Evolutionary conservation across 2,113 vertebrate genomes (phyloP), one percentile per base, ranked within the genome.

Genomic region (Pluvianellus socialis): DNA sequence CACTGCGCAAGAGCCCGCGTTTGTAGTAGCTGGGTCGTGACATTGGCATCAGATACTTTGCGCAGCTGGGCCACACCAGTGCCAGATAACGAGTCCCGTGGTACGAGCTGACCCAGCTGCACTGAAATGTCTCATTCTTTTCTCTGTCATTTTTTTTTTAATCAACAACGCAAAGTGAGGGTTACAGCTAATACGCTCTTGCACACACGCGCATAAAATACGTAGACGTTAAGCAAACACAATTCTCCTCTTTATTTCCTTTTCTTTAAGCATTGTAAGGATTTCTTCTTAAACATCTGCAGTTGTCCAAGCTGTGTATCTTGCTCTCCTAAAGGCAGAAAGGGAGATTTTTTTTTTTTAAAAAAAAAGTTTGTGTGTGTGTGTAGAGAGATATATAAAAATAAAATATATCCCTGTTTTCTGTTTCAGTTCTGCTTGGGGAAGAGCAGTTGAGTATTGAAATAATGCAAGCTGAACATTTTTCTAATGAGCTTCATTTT

Each of bases 51-150:
- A 91, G 93, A 68, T 17, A 27, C 65, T 63, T 35, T 7, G 59
- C 14, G 75, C 96, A 98, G 97, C 97, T 98, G 97, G 94, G 80
- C 91, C 50, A 3, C 35, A 26, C 86, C 88, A 47, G 79, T 93
- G 90, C 96, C 96, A 90, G 66, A 91, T 30, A 88, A 88, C 1
- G 3, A 82, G 91, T 94, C 89, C 90, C 72, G 3, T 95, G 94
- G 91, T 96, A 91, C 74, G 14, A 92, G 79, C 94, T 97, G 94
- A 88, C 97, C 96, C 97, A 95, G 97, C 97, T 97, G 96, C 73
- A 52, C 94, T 95, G 73, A 97, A 95, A 95, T 38, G 65, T 67
- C 87, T 93, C 92, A 67, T 96, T 97, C 96, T 97, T 95, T 58
- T 79, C 75, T 88, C 74, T 44, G 14, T 38, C 4, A 0, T 21